These are phyloP conservation scores for Ectemnius continuus DNA, from an alignment of 2,888 invertebrate species.

Conservation along the genomic window DNA sequence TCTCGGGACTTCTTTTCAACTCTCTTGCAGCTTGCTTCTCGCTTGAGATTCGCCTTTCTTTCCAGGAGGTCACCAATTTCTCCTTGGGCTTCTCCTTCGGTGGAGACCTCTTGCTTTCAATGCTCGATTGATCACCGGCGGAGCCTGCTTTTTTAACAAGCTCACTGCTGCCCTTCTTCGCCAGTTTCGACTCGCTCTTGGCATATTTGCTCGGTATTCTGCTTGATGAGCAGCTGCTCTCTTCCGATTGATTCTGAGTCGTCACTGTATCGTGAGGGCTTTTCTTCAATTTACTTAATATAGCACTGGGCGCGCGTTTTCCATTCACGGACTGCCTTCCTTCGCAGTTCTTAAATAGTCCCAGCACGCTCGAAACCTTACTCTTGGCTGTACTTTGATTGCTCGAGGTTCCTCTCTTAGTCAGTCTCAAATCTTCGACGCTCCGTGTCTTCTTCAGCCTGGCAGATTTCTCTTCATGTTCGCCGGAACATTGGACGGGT, in stretches of 20 bases:
- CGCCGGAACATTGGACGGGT: conserved; percentile 45
- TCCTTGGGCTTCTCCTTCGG: conserved; percentile 57
- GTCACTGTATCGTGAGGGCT: conserved; percentile 68
- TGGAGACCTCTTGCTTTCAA: conserved; percentile 57
- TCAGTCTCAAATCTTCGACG: conserved; percentile 77
- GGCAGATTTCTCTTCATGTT: neutral
- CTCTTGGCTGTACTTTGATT: conserved; percentile 80
- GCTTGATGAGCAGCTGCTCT: conserved; percentile 45
- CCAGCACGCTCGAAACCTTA: conserved; percentile 87
- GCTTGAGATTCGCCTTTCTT: conserved; percentile 38
- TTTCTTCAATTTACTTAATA: conserved; percentile 81
- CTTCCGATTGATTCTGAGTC: too few relatives aligned
- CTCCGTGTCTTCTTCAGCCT: conserved; percentile 39
- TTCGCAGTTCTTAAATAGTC: conserved; percentile 84
- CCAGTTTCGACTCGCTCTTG: conserved; percentile 57
- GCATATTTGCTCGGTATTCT: conserved; percentile 72
- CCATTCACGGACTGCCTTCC: conserved; percentile 53
- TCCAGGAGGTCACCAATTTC: conserved; percentile 21
- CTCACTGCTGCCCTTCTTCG: conserved; percentile 46
- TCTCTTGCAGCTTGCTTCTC: conserved; percentile 56
- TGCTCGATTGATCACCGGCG: conserved; percentile 56
- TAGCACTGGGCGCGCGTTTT: conserved; percentile 54
- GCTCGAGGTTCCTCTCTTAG: conserved; percentile 77
- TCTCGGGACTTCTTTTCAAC: conserved; percentile 47
- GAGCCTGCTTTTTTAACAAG: conserved; percentile 46